Percentiles rank a stretch among this genome's conserved stretches.
Evolutionary conservation across 1,140 invertebrate species (phyloP).

Genomic region (Heliconius himera): DNA sequence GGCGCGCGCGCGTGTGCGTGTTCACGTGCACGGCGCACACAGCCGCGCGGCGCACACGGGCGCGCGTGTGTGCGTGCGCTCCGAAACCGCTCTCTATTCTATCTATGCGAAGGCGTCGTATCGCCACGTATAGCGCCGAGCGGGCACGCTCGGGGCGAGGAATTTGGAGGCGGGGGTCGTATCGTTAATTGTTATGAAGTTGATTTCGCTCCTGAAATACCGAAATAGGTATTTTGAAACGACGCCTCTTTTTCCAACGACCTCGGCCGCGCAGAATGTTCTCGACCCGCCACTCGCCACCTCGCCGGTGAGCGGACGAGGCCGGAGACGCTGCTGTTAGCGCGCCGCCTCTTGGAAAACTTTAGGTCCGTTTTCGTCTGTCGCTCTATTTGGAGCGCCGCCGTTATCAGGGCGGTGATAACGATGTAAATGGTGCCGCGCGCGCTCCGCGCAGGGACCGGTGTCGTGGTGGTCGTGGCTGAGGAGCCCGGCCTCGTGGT

Average conservation of each 20-base stretch:
- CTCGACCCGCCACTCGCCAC: slow-evolving; percentile 38
- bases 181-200: slow-evolving; percentile 82
- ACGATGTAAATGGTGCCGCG: slow-evolving; percentile 55
- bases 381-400: slow-evolving; percentile 46
- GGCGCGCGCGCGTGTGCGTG: slow-evolving; percentile 69
- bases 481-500: neutral
- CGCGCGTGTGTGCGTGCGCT: slow-evolving; percentile 69
- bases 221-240: slow-evolving; percentile 80
- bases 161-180: slow-evolving; percentile 81
- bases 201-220: slow-evolving; percentile 81
- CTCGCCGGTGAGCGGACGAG: slow-evolving; percentile 43
- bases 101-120: slow-evolving; percentile 81
- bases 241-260: slow-evolving; percentile 62
- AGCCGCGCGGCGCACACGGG: slow-evolving; percentile 13
- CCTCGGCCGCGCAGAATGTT: slow-evolving; percentile 30
- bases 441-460: neutral
- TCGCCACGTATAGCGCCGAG: slow-evolving; percentile 71
- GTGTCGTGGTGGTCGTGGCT: neutral
- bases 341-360: slow-evolving; percentile 31
- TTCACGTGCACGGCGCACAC: slow-evolving; percentile 61
- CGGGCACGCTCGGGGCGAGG: slow-evolving; percentile 78
- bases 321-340: slow-evolving; percentile 17
- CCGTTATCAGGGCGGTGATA: slow-evolving; percentile 72
- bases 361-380: slow-evolving; percentile 43
- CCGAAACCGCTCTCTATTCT: slow-evolving; percentile 81